These are phyloP conservation scores for Zoanthus solanderi DNA, from an alignment of 92 coral and sea anemone genomes.

Conservation along the genomic window DNA sequence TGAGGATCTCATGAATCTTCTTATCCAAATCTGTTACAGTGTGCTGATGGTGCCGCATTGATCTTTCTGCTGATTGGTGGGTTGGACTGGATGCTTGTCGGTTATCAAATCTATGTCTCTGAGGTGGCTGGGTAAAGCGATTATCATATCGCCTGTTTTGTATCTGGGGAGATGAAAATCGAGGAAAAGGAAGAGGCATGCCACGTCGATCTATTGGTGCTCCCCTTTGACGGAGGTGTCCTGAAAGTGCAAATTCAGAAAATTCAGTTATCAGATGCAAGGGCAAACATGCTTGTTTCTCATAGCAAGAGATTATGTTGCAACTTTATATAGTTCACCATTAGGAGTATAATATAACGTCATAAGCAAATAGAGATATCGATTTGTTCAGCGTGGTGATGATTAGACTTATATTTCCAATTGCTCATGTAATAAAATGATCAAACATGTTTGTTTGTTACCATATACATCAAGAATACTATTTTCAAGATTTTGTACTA, in stretches of 20 bases:
- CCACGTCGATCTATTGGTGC: constrained; percentile 60
- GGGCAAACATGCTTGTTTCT: no score
- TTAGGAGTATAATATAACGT: no score
- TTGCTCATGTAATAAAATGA: no score
- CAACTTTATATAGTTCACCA: no score
- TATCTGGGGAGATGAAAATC: constrained; percentile 85
- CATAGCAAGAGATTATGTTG: no score
- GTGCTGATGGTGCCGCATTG: constrained; percentile 62
- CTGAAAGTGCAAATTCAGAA: constrained; percentile 32
- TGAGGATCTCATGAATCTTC: constrained; percentile 83
- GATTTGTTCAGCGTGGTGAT: no score
- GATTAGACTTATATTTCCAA: no score
- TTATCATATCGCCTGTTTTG: constrained; percentile 67
- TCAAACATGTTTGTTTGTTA: no score
- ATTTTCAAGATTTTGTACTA: no score
- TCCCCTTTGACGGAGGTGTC: constrained; percentile 69
- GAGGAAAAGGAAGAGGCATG: constrained; percentile 74
- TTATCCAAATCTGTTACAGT: constrained; percentile 79
- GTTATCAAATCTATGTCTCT: constrained; percentile 68
- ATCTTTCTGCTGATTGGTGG: constrained; percentile 36
- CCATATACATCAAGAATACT: no score
- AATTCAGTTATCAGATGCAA: no score
- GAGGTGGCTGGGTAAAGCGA: constrained; percentile 28
- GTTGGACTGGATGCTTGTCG: constrained; percentile 28
- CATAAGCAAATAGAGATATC: no score